Conservation (phyloP, 1,140 invertebrate genomes). For the Artemia franciscana region DNA sequence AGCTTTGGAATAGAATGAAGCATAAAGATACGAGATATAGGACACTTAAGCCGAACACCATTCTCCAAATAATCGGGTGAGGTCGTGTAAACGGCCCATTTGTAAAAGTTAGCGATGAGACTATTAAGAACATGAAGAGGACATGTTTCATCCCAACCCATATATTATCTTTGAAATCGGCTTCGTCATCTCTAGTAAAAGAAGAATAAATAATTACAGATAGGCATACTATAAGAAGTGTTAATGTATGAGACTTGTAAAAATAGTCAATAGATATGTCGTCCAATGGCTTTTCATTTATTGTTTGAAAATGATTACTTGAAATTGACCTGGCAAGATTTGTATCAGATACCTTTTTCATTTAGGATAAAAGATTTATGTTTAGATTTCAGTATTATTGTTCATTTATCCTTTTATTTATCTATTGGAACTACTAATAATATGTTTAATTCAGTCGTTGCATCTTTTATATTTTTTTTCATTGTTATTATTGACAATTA, state of each 20-base stretch:
- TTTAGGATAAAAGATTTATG: too few species aligned
- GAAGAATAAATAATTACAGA: constrained; percentile 67
- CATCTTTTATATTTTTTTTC: too few species aligned
- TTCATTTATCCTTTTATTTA: too few species aligned
- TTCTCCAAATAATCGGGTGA: constrained; percentile 62
- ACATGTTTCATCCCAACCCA: constrained; percentile 72
- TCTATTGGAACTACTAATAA: too few species aligned
- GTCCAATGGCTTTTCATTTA: constrained; percentile 82
- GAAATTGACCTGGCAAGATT: too few species aligned
- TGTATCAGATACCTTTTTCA: too few species aligned
- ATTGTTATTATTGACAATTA: too few species aligned
- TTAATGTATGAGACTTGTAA: constrained; percentile 92
- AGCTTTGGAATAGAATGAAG: constrained; percentile 81
- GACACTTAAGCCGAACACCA: constrained; percentile 76
- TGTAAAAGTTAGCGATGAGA: constrained; percentile 87
- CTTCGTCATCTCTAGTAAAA: constrained; percentile 73
- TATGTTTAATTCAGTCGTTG: too few species aligned
- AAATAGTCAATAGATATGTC: constrained; percentile 94
- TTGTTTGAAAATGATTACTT: constrained; percentile 53
- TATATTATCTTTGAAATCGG: constrained; percentile 62
- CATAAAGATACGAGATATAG: constrained; percentile 68
- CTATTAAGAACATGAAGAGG: constrained; percentile 87
- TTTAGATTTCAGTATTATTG: too few species aligned
- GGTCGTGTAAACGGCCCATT: constrained; percentile 93
- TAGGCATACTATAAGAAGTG: constrained; percentile 61